Base-by-base conservation (phyloP, 1,140 invertebrate species). In the Nebria ingens region DNA sequence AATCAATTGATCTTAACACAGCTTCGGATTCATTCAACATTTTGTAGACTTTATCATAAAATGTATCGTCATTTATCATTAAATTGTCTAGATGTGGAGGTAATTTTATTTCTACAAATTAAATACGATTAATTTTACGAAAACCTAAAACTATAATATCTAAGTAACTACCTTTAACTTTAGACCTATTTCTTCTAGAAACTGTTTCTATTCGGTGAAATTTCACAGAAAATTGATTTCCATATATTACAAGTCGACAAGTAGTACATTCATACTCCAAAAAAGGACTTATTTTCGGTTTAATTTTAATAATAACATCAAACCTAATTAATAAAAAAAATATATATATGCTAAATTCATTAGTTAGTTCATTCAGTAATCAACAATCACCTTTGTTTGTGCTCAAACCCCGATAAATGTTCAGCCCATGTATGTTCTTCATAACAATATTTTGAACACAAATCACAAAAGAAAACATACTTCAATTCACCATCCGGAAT, bases 201-300 rank as follows among this genome's bases (percentile, higher is more conserved):
- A 49, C 52, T 66, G 65, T 21, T 61, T 52, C 2, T 21, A n/a
- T n/a, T n/a, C n/a, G n/a, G n/a, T n/a, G n/a, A n/a, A n/a, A n/a
- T n/a, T n/a, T 51, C 12, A 64, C 17, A 0, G 65, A 62, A 21
- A 60, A 40, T 55, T 64, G 58, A 54, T 65, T 62, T 4, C 65
- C 65, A 55, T 54, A 66, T 29, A 67, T 61, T n/a, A 67, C 59
- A 9, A 45, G 12, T 11, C 52, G 51, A 55, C 65, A 67, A 19
- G 55, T 63, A 12, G 50, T 56, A 53, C 65, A 67, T 60, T 67
- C 65, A 56, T 64, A 64, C 45, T 65, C 62, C 1, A 38, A 29
- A 45, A 11, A 45, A 4, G 17, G 13, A 13, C 25, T 13, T 29
- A 4, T 13, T 29, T 29, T 29, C 25, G 25, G 25, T 6, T 6